Conservation (phyloP, 2,797 vertebrate genomes). For the Aselliscus stoliczkanus region DNA sequence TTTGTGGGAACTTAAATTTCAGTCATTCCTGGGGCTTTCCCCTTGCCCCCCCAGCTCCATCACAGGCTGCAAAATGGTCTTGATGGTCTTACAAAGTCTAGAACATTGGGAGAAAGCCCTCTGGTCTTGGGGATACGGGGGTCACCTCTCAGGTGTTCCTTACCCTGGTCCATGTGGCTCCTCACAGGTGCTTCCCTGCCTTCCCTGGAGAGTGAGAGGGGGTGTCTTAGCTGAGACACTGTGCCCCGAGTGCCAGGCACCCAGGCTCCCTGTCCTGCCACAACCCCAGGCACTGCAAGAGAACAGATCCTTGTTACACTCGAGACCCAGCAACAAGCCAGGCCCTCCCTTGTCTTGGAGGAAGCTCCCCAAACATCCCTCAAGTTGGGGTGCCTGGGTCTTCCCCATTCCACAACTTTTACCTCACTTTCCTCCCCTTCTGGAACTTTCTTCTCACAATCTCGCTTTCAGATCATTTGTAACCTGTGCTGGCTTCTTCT, state of each 20-base stretch:
- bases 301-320: neutral
- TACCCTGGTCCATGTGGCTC: neutral
- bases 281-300: neutral
- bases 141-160: neutral
- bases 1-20: neutral
- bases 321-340: neutral
- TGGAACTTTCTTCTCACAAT: neutral
- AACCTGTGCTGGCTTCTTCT: neutral
- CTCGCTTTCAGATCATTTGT: neutral
- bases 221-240: neutral
- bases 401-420: neutral
- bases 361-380: neutral
- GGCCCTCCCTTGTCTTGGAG: neutral
- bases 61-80: neutral
- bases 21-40: neutral
- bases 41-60: neutral
- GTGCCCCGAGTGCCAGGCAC: neutral
- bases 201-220: neutral
- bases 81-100: neutral
- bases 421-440: neutral
- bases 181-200: neutral
- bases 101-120: neutral
- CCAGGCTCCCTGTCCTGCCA: neutral
- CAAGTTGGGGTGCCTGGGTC: neutral
- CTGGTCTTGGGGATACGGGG: neutral